Percentiles rank a stretch among this genome's conserved stretches.
Conservation (phyloP, 2,113 vertebrate species). For the Thalassarche chlororhynchos region DNA sequence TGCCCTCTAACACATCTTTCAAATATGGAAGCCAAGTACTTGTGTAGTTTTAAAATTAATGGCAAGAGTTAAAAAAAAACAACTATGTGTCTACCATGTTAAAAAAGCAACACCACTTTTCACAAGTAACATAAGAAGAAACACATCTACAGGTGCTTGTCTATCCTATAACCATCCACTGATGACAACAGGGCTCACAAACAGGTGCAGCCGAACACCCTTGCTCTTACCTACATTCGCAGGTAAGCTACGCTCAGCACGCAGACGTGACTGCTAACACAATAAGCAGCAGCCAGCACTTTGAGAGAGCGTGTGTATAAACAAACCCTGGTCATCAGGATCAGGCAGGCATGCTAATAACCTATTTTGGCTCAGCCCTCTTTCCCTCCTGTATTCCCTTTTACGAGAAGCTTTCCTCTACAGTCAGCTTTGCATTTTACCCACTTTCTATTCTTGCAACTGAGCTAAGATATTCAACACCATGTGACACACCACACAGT, state of each 20-base stretch:
- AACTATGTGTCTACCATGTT: background rate
- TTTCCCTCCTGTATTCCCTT: background rate
- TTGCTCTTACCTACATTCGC: background rate
- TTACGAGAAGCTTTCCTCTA: background rate
- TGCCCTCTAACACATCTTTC: background rate
- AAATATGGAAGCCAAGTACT: background rate
- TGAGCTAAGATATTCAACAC: background rate
- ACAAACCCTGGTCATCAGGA: background rate
- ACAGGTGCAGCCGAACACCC: background rate
- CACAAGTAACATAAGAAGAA: background rate
- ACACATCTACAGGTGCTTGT: background rate
- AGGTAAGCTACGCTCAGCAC: background rate
- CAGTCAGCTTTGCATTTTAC: background rate
- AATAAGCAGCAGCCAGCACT: background rate
- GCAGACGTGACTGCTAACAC: background rate
- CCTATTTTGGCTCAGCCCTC: background rate
- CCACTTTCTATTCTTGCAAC: conserved; percentile 35
- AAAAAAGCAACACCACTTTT: background rate
- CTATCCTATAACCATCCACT: background rate
- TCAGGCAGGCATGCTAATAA: background rate
- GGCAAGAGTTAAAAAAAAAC: background rate
- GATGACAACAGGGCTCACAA: background rate
- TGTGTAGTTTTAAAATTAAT: background rate
- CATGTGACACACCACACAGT: background rate
- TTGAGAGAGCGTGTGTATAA: background rate